Evolutionary conservation across 2,888 invertebrate genomes (phyloP).

Genomic region (Zygothrica quintamaculata): DNA sequence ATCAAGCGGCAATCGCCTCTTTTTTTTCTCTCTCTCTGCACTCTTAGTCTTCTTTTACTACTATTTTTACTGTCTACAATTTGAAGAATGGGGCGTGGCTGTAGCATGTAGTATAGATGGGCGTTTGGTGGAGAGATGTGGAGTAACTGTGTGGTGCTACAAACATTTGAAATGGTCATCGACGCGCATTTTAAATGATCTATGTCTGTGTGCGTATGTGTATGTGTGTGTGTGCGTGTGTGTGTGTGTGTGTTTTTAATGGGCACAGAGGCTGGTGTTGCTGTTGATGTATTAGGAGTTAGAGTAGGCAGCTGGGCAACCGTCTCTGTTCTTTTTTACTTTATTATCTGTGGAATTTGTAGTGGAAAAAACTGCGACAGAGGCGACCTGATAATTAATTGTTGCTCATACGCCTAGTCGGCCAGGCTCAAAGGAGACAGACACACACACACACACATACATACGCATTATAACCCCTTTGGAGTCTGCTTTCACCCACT

Average conservation of each 20-base stretch:
- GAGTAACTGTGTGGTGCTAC: conserved; percentile 25
- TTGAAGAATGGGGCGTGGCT: conserved; percentile 42
- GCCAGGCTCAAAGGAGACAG: conserved; percentile 18
- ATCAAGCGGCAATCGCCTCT: conserved; percentile 75
- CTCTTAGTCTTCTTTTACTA: conserved; percentile 44
- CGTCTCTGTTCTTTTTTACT: conserved; percentile 24
- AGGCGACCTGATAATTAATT: conserved; percentile 71
- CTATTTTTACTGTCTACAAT: conserved; percentile 75
- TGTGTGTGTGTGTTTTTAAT: conserved; percentile 47
- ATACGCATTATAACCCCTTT: conserved; percentile 25
- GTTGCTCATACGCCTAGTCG: conserved; percentile 74
- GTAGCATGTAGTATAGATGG: conserved; percentile 9
- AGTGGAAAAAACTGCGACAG: conserved; percentile 51
- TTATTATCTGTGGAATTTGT: conserved; percentile 61
- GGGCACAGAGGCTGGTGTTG: conserved; percentile 28
- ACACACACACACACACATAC: conserved; percentile 25
- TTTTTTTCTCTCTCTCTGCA: too few species aligned
- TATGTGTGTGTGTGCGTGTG: conserved; percentile 11
- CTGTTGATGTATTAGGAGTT: conserved; percentile 21
- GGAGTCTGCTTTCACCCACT: background rate
- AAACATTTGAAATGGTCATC: conserved; percentile 81
- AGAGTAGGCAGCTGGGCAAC: background rate
- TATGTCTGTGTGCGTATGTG: conserved; percentile 55
- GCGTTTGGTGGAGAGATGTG: too few species aligned
- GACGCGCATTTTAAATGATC: conserved; percentile 82